These are phyloP conservation scores for Phoronis australis DNA, from an alignment of 2,888 invertebrate species.

Conservation along the genomic window DNA sequence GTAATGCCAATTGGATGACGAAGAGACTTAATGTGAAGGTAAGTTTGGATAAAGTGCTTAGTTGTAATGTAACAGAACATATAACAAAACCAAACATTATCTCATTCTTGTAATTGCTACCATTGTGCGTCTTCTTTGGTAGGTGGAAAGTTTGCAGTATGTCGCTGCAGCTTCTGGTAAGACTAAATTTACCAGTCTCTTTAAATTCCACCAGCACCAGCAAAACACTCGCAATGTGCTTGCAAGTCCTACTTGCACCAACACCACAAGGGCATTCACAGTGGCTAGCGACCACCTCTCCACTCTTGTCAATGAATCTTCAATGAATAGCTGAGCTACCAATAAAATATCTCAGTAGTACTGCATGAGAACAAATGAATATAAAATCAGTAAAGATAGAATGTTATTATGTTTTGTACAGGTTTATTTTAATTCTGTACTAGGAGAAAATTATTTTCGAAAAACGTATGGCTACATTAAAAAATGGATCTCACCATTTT, in stretches of 20 bases:
- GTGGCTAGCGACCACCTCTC: not conserved
- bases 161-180: slow-evolving; percentile 13
- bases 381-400: too few relatives aligned
- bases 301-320: not conserved
- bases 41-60: too few relatives aligned
- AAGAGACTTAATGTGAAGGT: too few relatives aligned
- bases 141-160: slow-evolving; percentile 10
- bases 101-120: not conserved
- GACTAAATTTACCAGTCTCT: slow-evolving; percentile 1
- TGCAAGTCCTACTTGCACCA: slow-evolving; percentile 14
- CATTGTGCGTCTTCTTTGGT: slow-evolving; percentile 7
- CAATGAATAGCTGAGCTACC: not conserved
- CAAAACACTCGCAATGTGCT: slow-evolving; percentile 12
- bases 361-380: too few relatives aligned
- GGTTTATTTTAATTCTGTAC: too few relatives aligned
- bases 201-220: slow-evolving; percentile 6
- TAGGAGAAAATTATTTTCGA: too few relatives aligned
- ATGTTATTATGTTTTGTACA: too few relatives aligned
- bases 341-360: too few relatives aligned
- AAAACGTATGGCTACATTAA: too few relatives aligned
- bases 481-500: too few relatives aligned
- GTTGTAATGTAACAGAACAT: not conserved
- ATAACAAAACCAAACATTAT: not conserved
- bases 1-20: too few relatives aligned
- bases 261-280: slow-evolving; percentile 13